Base-by-base conservation (phyloP, 2,797 vertebrate species). In the Micropoecilia bifurca region DNA sequence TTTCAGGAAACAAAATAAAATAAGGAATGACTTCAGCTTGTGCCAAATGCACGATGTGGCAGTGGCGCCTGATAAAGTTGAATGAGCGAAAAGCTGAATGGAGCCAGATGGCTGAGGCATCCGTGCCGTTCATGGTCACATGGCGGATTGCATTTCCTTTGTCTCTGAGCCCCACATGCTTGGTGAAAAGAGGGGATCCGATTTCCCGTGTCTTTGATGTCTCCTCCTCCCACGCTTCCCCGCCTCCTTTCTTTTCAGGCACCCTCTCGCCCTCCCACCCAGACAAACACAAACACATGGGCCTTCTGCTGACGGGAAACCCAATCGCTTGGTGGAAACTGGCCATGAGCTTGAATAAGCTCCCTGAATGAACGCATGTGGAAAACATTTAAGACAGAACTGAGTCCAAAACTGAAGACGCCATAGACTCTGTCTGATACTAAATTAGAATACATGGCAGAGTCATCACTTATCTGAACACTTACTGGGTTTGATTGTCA, bases 11-110 rank as follows among this genome's bases (percentile, higher is more conserved):
- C 41, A 28, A 43, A 2, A 12, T 3, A n/a, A 22, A 20, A 1
- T 30, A 39, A 43, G 53, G 25, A 30, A 55, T 6, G 22, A 33
- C 73, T 46, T 14, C 18, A 28, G 45, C 69, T 39, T 45, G 76
- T 69, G 59, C 77, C 47, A 6, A 69, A 71, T 13, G 78, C n/a
- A 36, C 22, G 71, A 45, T 4, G 74, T 43, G 75, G 77, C 72
- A 12, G 55, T 50, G 53, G 36, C 73, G 48, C 47, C 83, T 83
- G 73, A 92, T 89, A 79, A 87, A 90, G 85, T 14, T 95, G 92
- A 95, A 94, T 94, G 92, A 79, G 86, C 57, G 80, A 87, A 94
- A 93, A 93, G 83, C 90, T 95, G 93, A 95, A 95, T 95, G 94
- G 92, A 89, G 87, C 85, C 90, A 92, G 93, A 93, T 87, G 55